phyloP scores from a whole-genome alignment of 2,113 vertebrate genomes.

The Cinclus mexicanus region DNA sequence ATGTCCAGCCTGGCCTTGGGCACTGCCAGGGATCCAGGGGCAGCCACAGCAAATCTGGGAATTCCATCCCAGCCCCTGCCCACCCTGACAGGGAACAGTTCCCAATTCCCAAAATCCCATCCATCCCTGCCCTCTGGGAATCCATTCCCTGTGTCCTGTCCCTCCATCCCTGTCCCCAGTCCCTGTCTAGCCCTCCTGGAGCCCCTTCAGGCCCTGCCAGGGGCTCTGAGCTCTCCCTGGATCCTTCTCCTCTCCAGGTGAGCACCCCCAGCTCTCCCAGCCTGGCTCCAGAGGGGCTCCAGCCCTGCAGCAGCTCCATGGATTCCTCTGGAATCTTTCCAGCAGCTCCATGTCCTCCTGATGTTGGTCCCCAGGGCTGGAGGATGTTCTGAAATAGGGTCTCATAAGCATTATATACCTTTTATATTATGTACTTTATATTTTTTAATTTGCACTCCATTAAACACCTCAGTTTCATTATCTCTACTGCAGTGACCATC shows the following conservation, averaged over 20 bases:
- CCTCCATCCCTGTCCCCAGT: background rate
- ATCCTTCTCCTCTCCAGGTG: background rate
- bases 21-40: background rate
- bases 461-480: fast-evolving
- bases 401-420: background rate
- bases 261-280: background rate
- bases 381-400: background rate
- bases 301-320: background rate
- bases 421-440: background rate
- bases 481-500: background rate
- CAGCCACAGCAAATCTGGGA: background rate
- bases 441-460: background rate
- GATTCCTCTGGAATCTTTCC: fast-evolving
- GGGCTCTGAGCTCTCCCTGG: background rate
- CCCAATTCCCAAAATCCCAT: background rate
- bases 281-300: background rate
- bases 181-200: background rate
- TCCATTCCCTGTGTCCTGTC: background rate
- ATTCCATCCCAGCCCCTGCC: fast-evolving
- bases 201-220: background rate
- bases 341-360: background rate
- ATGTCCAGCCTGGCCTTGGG: fast-evolving
- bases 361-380: fast-evolving
- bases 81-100: background rate
- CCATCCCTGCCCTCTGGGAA: background rate